phyloP scores from a whole-genome alignment of 2,113 vertebrate genomes.

The Upupa epops region DNA sequence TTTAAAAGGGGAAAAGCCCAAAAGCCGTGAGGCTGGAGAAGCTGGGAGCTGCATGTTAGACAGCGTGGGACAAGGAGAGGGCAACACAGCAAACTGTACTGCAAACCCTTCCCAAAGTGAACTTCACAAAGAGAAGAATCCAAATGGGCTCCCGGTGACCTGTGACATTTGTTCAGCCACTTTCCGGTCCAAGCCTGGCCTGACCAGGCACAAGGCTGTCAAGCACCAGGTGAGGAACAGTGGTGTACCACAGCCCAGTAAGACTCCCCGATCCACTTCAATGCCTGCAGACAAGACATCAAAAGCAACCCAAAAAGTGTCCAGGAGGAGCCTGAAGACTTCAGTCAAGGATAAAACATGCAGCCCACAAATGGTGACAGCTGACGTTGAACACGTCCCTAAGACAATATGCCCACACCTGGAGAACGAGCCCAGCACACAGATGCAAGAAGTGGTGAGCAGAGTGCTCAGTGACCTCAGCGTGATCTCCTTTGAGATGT shows the following conservation, averaged over 20 bases:
- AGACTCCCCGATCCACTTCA: neutral
- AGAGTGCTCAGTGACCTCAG: conserved; percentile 6
- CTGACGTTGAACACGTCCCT: accelerated
- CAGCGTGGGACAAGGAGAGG: neutral
- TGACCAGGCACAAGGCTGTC: conserved; percentile 92
- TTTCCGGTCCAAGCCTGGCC: conserved; percentile 88
- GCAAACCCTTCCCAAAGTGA: conserved; percentile 48
- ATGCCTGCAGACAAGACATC: neutral
- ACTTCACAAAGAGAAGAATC: conserved; percentile 34
- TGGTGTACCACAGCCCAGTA: neutral
- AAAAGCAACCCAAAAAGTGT: neutral
- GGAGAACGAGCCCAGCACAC: neutral
- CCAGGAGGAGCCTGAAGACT: neutral
- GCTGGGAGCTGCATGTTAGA: neutral
- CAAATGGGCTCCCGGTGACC: neutral
- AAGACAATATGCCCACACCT: neutral
- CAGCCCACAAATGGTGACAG: accelerated
- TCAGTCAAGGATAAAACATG: neutral
- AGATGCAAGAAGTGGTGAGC: conserved; percentile 8
- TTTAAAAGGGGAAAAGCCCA: neutral
- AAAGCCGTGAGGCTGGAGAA: neutral
- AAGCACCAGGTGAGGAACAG: conserved; percentile 82
- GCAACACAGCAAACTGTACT: neutral
- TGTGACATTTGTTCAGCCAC: conserved; percentile 89
- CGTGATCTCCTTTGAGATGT: neutral